Percentiles rank a stretch among this genome's conserved stretches.
phyloP scores from a whole-genome alignment of 2,113 vertebrate genomes.

The Noctilio leporinus region DNA sequence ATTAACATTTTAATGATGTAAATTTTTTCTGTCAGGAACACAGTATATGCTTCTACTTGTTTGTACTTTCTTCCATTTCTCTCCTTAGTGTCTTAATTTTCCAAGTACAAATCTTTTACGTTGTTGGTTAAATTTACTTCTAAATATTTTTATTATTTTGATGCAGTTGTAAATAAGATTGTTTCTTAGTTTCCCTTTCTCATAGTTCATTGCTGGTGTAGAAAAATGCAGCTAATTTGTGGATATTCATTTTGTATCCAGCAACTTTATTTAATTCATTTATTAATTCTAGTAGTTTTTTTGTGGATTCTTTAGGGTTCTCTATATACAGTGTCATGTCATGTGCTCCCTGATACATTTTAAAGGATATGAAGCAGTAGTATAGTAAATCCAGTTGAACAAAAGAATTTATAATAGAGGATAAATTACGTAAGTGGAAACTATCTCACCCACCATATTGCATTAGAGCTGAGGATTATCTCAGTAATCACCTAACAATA shows the following conservation, averaged over 20 bases:
- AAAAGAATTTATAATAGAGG: conserved; percentile 25
- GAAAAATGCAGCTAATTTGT: background rate
- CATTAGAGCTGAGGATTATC: conserved; percentile 29
- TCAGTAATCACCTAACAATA: conserved; percentile 29
- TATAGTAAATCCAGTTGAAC: conserved; percentile 17
- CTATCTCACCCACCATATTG: background rate
- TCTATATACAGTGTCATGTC: background rate
- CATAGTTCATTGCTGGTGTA: background rate
- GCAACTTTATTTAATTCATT: background rate
- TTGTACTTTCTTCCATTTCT: background rate
- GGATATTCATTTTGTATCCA: background rate
- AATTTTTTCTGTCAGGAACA: too few species aligned
- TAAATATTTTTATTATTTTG: too few species aligned
- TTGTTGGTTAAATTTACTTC: background rate
- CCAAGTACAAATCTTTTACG: background rate
- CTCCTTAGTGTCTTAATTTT: background rate
- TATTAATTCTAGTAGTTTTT: background rate
- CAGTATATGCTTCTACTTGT: background rate
- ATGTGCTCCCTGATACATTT: background rate
- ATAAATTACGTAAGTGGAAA: conserved; percentile 37
- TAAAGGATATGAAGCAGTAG: conserved; percentile 3
- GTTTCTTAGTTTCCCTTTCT: background rate
- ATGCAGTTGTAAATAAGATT: too few species aligned
- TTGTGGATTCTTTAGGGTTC: too few species aligned
- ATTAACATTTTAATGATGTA: too few species aligned